Evolutionary conservation across 2,888 invertebrate genomes (phyloP).

Genomic region (Lasioglossum marginatum): DNA sequence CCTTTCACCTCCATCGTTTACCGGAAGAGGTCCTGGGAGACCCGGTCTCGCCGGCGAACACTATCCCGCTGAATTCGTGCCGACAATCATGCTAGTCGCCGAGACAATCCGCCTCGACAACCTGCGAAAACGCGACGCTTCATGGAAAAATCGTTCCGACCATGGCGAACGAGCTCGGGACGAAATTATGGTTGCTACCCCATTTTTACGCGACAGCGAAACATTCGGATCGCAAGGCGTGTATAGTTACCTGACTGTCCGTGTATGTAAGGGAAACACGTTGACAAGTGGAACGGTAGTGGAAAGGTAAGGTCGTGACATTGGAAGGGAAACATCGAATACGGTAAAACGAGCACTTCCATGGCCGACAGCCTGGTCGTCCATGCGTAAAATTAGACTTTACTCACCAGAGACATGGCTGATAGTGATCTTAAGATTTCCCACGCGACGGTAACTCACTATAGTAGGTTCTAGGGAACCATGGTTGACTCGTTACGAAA

Average conservation of each 20-base stretch:
- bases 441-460: conserved; percentile 60
- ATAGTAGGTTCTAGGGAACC: neutral
- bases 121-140: conserved; percentile 3
- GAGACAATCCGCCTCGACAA: conserved; percentile 23
- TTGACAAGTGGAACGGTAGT: neutral
- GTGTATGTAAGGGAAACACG: conserved; percentile 17
- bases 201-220: neutral
- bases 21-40: conserved; percentile 60
- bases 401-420: conserved; percentile 45
- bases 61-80: conserved; percentile 51
- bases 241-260: neutral
- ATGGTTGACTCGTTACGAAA: conserved; percentile 35
- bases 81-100: conserved; percentile 46
- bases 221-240: neutral
- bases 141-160: neutral
- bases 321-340: conserved; percentile 46
- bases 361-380: conserved; percentile 28
- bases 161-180: neutral
- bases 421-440: conserved; percentile 66
- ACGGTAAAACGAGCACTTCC: conserved; percentile 18
- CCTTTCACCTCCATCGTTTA: conserved; percentile 49
- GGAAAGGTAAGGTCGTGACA: conserved; percentile 36
- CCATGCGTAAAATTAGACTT: conserved; percentile 70
- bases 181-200: neutral
- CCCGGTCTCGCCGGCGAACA: conserved; percentile 26